phyloP scores from a whole-genome alignment of 2,113 vertebrate species.

The Alosa alosa region DNA sequence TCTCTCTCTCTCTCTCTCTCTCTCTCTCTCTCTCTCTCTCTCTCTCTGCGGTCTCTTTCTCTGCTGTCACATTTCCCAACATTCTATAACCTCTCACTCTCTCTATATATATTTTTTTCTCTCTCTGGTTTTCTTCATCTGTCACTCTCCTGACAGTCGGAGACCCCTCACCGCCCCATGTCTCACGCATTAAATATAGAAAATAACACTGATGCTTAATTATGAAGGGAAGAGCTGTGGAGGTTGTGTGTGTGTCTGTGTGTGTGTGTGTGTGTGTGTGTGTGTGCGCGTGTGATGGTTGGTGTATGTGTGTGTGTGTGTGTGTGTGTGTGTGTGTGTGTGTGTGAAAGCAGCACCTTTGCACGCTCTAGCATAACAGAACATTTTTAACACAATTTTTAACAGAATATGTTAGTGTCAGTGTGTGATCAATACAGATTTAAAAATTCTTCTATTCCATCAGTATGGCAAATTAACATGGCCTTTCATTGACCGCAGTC shows the following conservation, averaged over 20 bases:
- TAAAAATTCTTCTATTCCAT: not conserved
- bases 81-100: not conserved
- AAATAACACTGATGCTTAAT: conserved; percentile 5
- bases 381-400: not conserved
- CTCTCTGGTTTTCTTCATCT: not conserved
- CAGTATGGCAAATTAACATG: not conserved
- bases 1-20: not conserved
- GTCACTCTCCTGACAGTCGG: not conserved
- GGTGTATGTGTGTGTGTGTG: not conserved
- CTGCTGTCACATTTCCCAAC: not conserved
- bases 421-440: not conserved
- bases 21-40: not conserved
- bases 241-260: not conserved
- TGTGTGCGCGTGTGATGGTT: too few species aligned
- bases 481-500: not conserved
- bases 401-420: not conserved
- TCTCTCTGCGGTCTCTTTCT: not conserved
- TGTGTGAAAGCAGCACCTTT: too few species aligned
- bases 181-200: conserved; percentile 7
- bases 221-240: not conserved
- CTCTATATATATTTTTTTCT: not conserved
- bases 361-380: not conserved
- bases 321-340: not conserved
- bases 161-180: not conserved
- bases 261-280: not conserved